Percentiles rank a stretch among this genome's conserved stretches.
phyloP scores from a whole-genome alignment of 2,113 vertebrate species.

The Pongo pygmaeus region DNA sequence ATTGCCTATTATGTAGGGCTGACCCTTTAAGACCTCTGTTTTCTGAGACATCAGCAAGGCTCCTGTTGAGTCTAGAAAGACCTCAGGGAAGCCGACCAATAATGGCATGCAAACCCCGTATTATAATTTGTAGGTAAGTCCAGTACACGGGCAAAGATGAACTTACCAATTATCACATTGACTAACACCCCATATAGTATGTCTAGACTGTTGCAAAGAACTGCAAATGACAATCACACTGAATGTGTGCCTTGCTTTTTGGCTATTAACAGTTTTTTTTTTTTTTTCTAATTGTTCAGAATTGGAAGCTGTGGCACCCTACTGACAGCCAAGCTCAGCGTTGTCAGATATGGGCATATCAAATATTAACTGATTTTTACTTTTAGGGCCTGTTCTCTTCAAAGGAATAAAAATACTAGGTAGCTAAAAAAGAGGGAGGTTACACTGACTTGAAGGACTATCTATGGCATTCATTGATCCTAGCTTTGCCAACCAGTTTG shows the following conservation, averaged over 20 bases:
- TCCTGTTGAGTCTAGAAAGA: constrained; percentile 73
- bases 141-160: constrained; percentile 45
- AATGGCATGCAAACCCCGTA: constrained; percentile 56
- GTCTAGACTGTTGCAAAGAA: constrained; percentile 73
- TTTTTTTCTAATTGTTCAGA: constrained; percentile 49
- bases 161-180: constrained; percentile 76
- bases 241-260: constrained; percentile 31
- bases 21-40: constrained; percentile 36
- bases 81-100: constrained; percentile 54
- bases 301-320: constrained; percentile 58
- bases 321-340: constrained; percentile 23
- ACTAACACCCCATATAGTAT: constrained; percentile 68
- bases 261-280: constrained; percentile 54
- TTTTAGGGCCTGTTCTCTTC: constrained; percentile 37
- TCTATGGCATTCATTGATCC: neutral
- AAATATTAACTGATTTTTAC: constrained; percentile 47
- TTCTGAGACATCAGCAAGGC: constrained; percentile 50
- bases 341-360: constrained; percentile 35
- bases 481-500: constrained; percentile 10
- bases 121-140: constrained; percentile 71
- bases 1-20: constrained; percentile 9
- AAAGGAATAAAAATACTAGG: constrained; percentile 31
- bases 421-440: neutral
- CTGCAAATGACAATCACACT: constrained; percentile 69
- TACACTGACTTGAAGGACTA: constrained; percentile 32